Evolutionary conservation across 2,797 vertebrate genomes (phyloP).

Genomic region (Galagoides demidoff): DNA sequence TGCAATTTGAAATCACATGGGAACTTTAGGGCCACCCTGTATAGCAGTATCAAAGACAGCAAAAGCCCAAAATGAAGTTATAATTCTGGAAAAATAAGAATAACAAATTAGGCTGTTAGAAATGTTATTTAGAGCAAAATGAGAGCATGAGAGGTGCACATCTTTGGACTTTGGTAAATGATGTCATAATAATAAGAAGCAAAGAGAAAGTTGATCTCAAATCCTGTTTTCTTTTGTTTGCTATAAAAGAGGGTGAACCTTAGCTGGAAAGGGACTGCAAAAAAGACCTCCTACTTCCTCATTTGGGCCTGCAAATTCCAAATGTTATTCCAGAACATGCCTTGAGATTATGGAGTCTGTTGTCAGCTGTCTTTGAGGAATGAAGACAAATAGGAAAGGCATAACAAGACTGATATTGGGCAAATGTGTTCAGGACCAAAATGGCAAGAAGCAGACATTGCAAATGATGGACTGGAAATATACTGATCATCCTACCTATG

Average conservation of each 20-base stretch:
- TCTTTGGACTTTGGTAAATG: neutral
- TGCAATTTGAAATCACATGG: no score
- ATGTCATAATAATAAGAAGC: neutral
- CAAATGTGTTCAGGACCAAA: neutral
- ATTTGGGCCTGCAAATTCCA: neutral
- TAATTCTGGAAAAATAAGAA: neutral
- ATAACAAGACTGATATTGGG: neutral
- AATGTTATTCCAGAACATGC: neutral
- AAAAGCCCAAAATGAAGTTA: constrained; percentile 44
- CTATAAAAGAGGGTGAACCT: neutral
- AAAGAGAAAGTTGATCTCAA: neutral
- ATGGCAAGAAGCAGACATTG: neutral
- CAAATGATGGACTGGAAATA: neutral
- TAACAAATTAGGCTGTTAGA: neutral
- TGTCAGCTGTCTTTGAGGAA: neutral
- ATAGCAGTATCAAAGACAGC: constrained; percentile 4
- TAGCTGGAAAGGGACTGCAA: neutral
- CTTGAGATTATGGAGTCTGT: neutral
- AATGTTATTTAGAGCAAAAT: constrained; percentile 33
- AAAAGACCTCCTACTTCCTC: neutral
- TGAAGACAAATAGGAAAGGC: neutral
- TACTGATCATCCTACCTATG: neutral
- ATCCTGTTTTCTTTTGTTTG: neutral
- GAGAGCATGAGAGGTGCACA: neutral
- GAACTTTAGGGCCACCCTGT: no score